Evolutionary conservation across 2,797 vertebrate species (phyloP), one percentile per base, ranked within the genome.

Genomic region (Anolis apletophallus): DNA sequence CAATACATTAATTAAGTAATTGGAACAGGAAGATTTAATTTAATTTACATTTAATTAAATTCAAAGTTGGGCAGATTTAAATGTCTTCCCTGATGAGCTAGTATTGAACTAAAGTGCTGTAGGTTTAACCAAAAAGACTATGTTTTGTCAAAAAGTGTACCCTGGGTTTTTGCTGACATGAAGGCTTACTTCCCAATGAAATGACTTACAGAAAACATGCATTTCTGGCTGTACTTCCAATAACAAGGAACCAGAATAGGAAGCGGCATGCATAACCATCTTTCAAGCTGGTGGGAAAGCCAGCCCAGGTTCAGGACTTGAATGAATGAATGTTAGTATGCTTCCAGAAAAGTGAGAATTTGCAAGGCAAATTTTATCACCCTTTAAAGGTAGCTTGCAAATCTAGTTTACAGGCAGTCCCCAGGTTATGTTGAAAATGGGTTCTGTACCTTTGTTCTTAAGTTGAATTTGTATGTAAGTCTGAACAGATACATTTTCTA

Each of bases 31-130:
- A 76, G 72, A 50, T 54, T 88, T 16, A 32, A 73, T 81, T 86
- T 64, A 83, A 86, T 80, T 68, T 55, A 23, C 71, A 67, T 84
- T 26, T 59, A 61, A 74, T 74, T 83, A 59, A 67, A 72, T 83
- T 83, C 12, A 32, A 21, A 68, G 55, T 36, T 59, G 82, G 68
- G 57, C 36, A 83, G 23, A 69, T 40, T 36, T 74, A 50, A 68
- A 55, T 61, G 29, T 78, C 19, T 80, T 52, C 75, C 75, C n/a
- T 50, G 11, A 67, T n/a, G 55, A 80, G 69, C 16, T 67, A 61
- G 52, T 61, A 46, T 80, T 76, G 76, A 83, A 69, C 79, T 40
- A 34, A 46, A n/a, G 3, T n/a, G 61, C 54, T 69, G 59, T 36
- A 23, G 71, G n/a, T 26, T 89, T 75, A 80, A 55, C 69, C 67